Evolutionary conservation across 2,888 invertebrate species (phyloP).

Genomic region (Heterodera filipjevi): DNA sequence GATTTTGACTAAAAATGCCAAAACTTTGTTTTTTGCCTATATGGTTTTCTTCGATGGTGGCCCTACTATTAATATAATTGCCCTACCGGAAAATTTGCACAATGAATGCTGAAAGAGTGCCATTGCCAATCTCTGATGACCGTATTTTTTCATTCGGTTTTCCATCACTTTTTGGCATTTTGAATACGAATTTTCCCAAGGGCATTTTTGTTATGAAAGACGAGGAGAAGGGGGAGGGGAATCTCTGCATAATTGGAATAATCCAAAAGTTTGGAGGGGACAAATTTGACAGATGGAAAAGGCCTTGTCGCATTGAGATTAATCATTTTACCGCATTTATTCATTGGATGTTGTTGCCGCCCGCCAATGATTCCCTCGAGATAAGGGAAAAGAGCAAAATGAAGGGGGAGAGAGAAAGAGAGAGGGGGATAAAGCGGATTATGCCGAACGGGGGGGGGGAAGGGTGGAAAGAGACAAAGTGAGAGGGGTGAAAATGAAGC

Average conservation of each 20-base stretch:
- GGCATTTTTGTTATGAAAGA: neutral
- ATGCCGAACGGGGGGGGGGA: neutral
- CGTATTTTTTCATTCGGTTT: neutral
- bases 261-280: constrained; percentile 12
- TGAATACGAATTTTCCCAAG: constrained; percentile 8
- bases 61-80: too few species aligned
- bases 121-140: neutral
- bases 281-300: constrained; percentile 8
- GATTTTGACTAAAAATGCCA: too few species aligned
- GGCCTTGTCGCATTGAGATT: neutral
- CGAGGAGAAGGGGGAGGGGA: neutral
- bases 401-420: neutral
- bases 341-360: constrained; percentile 20
- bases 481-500: neutral
- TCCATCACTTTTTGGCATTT: neutral
- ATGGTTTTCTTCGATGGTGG: too few species aligned
- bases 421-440: constrained; percentile 1
- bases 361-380: constrained; percentile 22
- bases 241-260: constrained; percentile 9
- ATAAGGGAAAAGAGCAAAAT: neutral
- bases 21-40: too few species aligned
- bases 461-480: neutral
- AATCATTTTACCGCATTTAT: neutral
- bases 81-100: too few species aligned
- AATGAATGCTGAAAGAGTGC: too few species aligned